phyloP scores from a whole-genome alignment of 2,113 vertebrate genomes.

The Gnathonemus echidnorhynchus region DNA sequence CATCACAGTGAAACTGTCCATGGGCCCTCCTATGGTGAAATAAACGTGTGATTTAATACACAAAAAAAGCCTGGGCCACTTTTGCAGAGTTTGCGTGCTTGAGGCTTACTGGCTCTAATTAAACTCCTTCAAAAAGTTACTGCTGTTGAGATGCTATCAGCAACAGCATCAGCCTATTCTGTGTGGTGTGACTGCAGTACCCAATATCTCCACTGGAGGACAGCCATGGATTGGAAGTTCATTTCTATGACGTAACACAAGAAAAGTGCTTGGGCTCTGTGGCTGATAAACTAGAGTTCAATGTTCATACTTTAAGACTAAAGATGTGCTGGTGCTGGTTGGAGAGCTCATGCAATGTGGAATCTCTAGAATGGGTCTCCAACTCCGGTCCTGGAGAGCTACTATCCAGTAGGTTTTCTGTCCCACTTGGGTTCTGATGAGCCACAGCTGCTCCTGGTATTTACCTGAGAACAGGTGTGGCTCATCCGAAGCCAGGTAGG shows the following conservation, averaged over 20 bases:
- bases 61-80: constrained; percentile 21
- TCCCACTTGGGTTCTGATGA: too few relatives aligned
- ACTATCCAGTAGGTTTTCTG: too few relatives aligned
- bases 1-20: constrained; percentile 8
- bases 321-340: neutral
- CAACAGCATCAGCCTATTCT: neutral
- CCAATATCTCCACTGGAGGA: neutral
- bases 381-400: too few relatives aligned
- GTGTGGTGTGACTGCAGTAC: neutral
- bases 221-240: neutral
- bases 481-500: too few relatives aligned
- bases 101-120: neutral
- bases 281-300: neutral
- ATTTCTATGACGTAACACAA: neutral
- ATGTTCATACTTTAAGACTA: neutral
- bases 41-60: constrained; percentile 35
- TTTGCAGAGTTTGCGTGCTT: neutral
- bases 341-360: neutral
- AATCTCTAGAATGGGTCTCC: neutral
- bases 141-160: neutral
- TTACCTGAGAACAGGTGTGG: too few relatives aligned
- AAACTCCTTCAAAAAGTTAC: neutral
- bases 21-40: constrained; percentile 28
- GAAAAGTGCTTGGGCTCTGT: neutral
- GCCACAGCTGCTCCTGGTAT: too few relatives aligned